Base-by-base conservation (phyloP, 1,140 invertebrate genomes). In the Luehdorfia chinensis region DNA sequence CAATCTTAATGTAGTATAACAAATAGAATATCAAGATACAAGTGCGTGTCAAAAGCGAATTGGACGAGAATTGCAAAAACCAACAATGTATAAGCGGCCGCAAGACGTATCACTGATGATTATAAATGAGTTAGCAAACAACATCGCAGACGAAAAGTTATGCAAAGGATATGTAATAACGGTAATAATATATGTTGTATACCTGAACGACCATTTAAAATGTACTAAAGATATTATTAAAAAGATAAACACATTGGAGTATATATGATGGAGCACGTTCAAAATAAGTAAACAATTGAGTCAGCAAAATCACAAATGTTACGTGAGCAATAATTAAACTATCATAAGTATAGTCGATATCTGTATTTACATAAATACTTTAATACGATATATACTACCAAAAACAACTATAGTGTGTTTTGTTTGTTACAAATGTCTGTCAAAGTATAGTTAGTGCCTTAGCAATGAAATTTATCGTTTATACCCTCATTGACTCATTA, bases 61-160 rank as follows among this genome's bases (percentile, higher is more conserved):
- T 76, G 57, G 50, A 44, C 49, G 70, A 72, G 60, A 78, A 79
- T 77, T 75, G 55, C 58, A 74, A 75, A 70, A 50, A 50, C 46
- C 54, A 77, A 73, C 50, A 71, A 46, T 33, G 32, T 30, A 50
- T 45, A 27, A 45, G 30, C 28, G 43, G 34, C 16, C 33, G 27
- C 47, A 19, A 47, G 49, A 44, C 36, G 43, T 47, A 47, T 49
- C 30, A 36, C 30, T 43, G n/a, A 25, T 27, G 15, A 32, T n/a
- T 18, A 45, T 37, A 54, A 54, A 47, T 49, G 53, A 30, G 34
- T 59, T 25, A 27, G 54, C 48, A 59, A 63, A 63, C 55, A 67
- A 16, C 31, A 47, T 31, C 37, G 8, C 50, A 47, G 28, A 25
- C 43, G 37, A 39, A 46, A 30, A 31, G 36, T 33, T 46, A 46